Base-by-base conservation (phyloP, 2,113 vertebrate species). In the Calyptomena viridis region DNA sequence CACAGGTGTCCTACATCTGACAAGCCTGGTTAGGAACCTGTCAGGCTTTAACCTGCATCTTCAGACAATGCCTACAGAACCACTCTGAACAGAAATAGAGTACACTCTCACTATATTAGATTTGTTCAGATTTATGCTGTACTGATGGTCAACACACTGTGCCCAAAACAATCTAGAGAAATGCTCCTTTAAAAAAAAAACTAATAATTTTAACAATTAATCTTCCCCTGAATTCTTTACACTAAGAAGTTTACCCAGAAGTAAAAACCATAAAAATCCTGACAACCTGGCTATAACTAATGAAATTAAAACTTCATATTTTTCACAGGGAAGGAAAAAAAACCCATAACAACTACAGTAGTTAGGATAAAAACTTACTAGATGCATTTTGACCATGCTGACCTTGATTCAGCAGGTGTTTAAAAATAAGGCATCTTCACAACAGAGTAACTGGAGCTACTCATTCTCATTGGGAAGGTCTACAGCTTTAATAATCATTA, bases 1-100 rank as follows among this genome's bases (percentile, higher is more conserved):
- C 14, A 52, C 91, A 89, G 88, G 80, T 84, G 85, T 92, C 79
- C 77, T 84, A 80, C 52, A 47, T 71, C 63, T 88, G 88, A 95
- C 68, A 86, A 87, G 86, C 42, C 79, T 71, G 59, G 72, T 92
- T 86, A 88, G 90, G 92, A 90, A 86, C 88, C 88, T 84, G 79
- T 58, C 95, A 89, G 68, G 27, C 31, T 88, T 94, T 55, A 85
- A 71, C 59, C 67, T 92, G 59, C 68, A 71, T 25, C 79, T 88
- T 84, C 79, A 86, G 63, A 81, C 42, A 92, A 55, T 17, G 44
- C 72, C 88, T 92, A 93, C 90, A 93, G 33, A 74, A 90, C 68
- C 68, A 46, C 59, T 92, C 63, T 77, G 83, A 76, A 47, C 50
- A 67, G 85, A 92, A 87, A 68, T 66, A 66, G 72, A 47, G 46